Percentiles rank a stretch among this genome's conserved stretches.
phyloP scores from a whole-genome alignment of 2,113 vertebrate species.

The Semnopithecus entellus region DNA sequence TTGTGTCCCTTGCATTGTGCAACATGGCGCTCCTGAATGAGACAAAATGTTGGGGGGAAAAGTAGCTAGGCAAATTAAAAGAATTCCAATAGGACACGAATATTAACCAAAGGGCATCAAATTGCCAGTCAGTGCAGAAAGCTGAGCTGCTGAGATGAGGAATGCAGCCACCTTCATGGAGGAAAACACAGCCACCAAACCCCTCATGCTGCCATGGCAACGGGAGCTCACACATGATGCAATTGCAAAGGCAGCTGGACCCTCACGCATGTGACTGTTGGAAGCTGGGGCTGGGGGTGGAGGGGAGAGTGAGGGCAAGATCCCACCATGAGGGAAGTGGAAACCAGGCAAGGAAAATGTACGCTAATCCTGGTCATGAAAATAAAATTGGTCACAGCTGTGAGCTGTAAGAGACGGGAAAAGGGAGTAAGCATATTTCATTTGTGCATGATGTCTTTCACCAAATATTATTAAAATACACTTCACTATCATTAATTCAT shows the following conservation, averaged over 20 bases:
- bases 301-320: neutral
- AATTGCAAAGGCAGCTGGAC: conserved; percentile 5
- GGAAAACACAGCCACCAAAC: neutral
- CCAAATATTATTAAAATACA: neutral
- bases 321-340: neutral
- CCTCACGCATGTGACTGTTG: neutral
- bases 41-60: neutral
- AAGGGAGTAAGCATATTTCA: neutral
- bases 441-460: neutral
- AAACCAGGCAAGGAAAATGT: neutral
- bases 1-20: neutral
- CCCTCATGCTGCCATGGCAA: neutral
- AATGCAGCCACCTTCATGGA: neutral
- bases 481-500: neutral
- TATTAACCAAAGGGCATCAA: neutral
- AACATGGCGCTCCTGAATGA: neutral
- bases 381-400: neutral
- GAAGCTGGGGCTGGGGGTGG: neutral
- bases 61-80: neutral
- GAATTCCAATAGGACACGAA: neutral
- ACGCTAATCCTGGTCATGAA: neutral
- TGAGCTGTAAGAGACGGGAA: neutral
- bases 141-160: neutral
- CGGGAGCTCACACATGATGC: neutral
- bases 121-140: neutral